Evolutionary conservation across 2,888 invertebrate species (phyloP), one percentile per base, ranked within the genome.

Genomic region (Drosophila seclusa): DNA sequence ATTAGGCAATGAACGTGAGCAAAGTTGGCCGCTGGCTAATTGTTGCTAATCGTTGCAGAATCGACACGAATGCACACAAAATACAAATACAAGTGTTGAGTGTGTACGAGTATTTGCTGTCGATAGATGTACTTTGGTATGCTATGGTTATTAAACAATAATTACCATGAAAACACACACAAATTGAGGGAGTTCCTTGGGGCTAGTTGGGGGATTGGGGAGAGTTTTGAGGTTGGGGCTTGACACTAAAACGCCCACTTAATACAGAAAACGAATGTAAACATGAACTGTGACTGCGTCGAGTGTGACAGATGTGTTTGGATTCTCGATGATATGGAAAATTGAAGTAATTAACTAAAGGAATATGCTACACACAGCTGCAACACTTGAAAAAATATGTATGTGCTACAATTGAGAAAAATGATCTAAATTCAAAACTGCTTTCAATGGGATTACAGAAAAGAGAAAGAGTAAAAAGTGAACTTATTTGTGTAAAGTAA

Each of bases 21-120:
- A 40, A 62, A 80, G 58, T 80, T 78, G 80, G 65, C 82, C 76
- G 76, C 63, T 64, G 68, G 77, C 79, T 89, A 87, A 87, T 87
- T 87, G 89, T 81, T 87, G 87, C 82, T 87, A 87, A 89, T 89
- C 87, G 85, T 65, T 73, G 78, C 78, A 82, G 82, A 86, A 86
- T 83, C 82, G 76, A 77, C 89, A 88, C 84, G 75, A 78, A 78
- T 68, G 60, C 63, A 73, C 66, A 67, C 11, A 34, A 34, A 4
- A 53, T 24, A 21, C 21, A 52, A 67, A 57, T 40, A 48, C 34
- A 38, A 24, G 18, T 53, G n/a, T 42, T n/a, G 24, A 29, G 34
- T 59, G 66, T 29, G 5, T 55, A 5, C 8, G 13, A n/a, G 16
- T 29, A 38, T 18, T 27, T 49, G 27, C 18, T 38, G n/a, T 38